phyloP scores from a whole-genome alignment of 2,797 vertebrate species.

The Xiphorhynchus erythropygius region DNA sequence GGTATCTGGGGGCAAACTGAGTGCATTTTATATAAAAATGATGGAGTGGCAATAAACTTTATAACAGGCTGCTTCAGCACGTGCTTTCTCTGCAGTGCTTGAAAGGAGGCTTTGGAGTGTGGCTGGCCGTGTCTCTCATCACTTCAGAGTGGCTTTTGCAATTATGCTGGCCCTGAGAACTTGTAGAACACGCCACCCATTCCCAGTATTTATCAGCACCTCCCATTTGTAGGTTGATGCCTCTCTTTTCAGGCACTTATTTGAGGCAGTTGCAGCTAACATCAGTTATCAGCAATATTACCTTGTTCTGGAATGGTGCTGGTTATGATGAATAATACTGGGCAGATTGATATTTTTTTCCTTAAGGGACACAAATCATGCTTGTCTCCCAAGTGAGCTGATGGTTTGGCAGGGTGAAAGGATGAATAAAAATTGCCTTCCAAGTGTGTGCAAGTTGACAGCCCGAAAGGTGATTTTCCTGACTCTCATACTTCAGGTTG shows the following conservation, averaged over 20 bases:
- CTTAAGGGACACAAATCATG: neutral
- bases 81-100: neutral
- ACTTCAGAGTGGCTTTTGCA: neutral
- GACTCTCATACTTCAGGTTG: constrained; percentile 13
- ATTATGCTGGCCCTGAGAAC: neutral
- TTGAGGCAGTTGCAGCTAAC: constrained; percentile 2
- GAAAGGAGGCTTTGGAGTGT: neutral
- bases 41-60: constrained; percentile 34
- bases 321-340: neutral
- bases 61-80: neutral
- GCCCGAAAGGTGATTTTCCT: constrained; percentile 49
- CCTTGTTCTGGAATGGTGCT: neutral
- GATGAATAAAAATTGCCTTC: constrained; percentile 51
- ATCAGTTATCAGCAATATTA: neutral
- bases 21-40: constrained; percentile 10
- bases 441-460: constrained; percentile 22
- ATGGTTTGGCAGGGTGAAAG: constrained; percentile 37
- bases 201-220: neutral
- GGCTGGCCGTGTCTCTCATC: neutral
- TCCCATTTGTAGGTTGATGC: neutral
- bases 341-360: neutral
- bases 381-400: constrained; percentile 15
- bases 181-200: neutral
- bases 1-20: neutral
- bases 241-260: neutral